These are phyloP conservation scores for Philaenus spumarius DNA, from an alignment of 1,140 invertebrate species.

Conservation along the genomic window DNA sequence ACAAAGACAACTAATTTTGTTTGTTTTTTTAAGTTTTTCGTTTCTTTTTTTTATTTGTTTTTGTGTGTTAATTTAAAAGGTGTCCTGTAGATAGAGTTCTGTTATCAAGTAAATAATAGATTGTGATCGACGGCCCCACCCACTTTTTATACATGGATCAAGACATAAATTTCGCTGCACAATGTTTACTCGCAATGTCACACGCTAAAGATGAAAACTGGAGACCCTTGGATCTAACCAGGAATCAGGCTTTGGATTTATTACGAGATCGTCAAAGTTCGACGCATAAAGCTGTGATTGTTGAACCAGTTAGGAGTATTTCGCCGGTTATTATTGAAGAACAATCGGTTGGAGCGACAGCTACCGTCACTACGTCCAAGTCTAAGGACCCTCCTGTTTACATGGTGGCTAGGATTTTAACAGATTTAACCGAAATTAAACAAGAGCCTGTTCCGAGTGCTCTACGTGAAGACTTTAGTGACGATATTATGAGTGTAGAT, in stretches of 20 bases:
- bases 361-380: slow-evolving; percentile 11
- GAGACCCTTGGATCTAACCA: slow-evolving; percentile 34
- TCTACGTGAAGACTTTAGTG: slow-evolving; percentile 15
- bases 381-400: slow-evolving; percentile 37
- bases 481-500: slow-evolving; percentile 5
- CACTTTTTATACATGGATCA: slow-evolving; percentile 33
- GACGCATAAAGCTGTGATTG: slow-evolving; percentile 19
- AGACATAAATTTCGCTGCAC: slow-evolving; percentile 49
- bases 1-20: too few relatives aligned
- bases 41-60: too few relatives aligned
- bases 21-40: too few relatives aligned
- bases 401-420: slow-evolving; percentile 52
- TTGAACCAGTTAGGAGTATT: slow-evolving; percentile 26
- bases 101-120: too few relatives aligned
- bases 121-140: slow-evolving; percentile 2
- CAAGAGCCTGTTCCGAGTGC: slow-evolving; percentile 43
- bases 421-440: slow-evolving; percentile 48
- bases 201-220: slow-evolving; percentile 28
- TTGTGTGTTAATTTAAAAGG: too few relatives aligned
- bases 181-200: slow-evolving; percentile 53
- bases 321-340: slow-evolving; percentile 22
- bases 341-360: slow-evolving; percentile 19
- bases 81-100: too few relatives aligned
- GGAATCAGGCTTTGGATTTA: slow-evolving; percentile 15
- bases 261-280: slow-evolving; percentile 11